These are phyloP conservation scores for Thymelicus acteon DNA, from an alignment of 2,888 invertebrate genomes.

Conservation along the genomic window DNA sequence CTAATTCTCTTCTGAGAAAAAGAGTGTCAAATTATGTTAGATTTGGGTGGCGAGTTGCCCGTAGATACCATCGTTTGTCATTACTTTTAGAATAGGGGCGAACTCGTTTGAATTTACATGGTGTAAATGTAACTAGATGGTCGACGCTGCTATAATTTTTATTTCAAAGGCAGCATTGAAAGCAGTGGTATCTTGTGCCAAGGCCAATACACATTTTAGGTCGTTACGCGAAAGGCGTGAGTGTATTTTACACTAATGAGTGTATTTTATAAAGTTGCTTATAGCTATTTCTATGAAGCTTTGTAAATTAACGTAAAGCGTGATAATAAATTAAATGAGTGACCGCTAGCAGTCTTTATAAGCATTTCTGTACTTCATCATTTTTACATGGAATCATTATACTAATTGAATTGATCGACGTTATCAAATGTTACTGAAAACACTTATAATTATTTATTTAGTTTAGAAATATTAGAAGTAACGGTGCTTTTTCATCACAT, in stretches of 20 bases:
- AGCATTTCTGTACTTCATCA: too few relatives aligned
- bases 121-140: slow-evolving; percentile 22
- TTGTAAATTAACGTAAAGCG: too few relatives aligned
- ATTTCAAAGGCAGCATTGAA: not conserved
- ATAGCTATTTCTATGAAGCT: not conserved
- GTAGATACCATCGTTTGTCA: slow-evolving; percentile 61
- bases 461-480: too few relatives aligned
- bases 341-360: too few relatives aligned
- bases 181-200: not conserved
- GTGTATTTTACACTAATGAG: too few relatives aligned
- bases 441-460: too few relatives aligned
- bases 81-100: slow-evolving; percentile 56
- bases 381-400: too few relatives aligned
- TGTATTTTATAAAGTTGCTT: not conserved
- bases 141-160: not conserved
- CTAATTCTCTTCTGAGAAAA: slow-evolving; percentile 50
- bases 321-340: too few relatives aligned
- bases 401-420: too few relatives aligned
- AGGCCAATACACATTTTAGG: not conserved
- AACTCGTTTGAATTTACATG: slow-evolving; percentile 44
- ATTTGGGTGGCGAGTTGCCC: slow-evolving; percentile 53
- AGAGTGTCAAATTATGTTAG: slow-evolving; percentile 58
- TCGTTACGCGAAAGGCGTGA: not conserved
- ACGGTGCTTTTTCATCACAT: too few relatives aligned
- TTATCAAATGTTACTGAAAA: too few relatives aligned